phyloP scores from a whole-genome alignment of 1,140 invertebrate genomes.

The Apis cerana region DNA sequence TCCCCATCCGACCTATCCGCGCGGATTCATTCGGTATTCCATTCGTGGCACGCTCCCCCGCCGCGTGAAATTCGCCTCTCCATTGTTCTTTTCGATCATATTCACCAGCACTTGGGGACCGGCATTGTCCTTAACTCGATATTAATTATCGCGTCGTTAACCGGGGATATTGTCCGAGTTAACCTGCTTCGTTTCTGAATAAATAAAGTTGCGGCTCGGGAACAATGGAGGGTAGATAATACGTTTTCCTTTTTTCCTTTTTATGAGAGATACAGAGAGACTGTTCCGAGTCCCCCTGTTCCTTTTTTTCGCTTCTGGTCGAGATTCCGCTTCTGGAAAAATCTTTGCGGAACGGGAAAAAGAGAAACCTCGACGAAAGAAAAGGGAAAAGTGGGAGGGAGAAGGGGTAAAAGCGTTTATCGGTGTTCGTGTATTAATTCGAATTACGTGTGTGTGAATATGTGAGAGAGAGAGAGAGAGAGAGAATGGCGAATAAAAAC shows the following conservation, averaged over 20 bases:
- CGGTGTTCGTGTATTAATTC: too few species aligned
- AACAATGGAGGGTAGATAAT: constrained; percentile 1
- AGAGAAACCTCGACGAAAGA: neutral
- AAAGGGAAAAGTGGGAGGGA: too few species aligned
- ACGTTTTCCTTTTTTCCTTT: too few species aligned
- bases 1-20: too few species aligned
- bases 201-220: constrained; percentile 16
- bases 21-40: neutral
- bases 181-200: constrained; percentile 13
- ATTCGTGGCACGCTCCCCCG: too few species aligned
- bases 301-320: neutral
- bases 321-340: neutral
- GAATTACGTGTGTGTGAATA: too few species aligned
- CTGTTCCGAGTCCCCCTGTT: neutral
- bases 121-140: constrained; percentile 25
- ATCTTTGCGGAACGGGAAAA: neutral
- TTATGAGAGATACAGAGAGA: constrained; percentile 1
- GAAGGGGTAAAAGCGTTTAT: too few species aligned
- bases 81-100: constrained; percentile 26
- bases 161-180: constrained; percentile 19
- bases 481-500: neutral
- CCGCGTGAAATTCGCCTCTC: neutral
- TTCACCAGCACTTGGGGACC: neutral
- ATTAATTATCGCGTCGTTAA: constrained; percentile 37
- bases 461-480: too few species aligned